Evolutionary conservation across 2,797 vertebrate species (phyloP).

Genomic region (Gambelia wislizenii): DNA sequence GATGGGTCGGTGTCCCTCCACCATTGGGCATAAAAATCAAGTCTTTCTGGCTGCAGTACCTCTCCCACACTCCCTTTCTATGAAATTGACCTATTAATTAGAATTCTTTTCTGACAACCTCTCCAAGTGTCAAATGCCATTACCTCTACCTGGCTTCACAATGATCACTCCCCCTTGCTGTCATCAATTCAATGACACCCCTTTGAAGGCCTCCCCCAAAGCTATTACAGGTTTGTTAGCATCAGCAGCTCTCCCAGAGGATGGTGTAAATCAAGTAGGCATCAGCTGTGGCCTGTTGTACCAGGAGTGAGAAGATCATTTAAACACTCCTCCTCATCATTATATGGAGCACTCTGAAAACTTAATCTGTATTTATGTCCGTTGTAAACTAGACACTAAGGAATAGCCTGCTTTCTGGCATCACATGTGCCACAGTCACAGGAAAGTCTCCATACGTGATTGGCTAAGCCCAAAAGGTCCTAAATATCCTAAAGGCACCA

Average conservation of each 20-base stretch:
- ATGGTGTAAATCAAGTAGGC: conserved; percentile 8
- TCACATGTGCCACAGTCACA: neutral
- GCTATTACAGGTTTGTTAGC: neutral
- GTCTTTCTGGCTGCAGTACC: neutral
- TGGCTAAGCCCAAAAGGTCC: neutral
- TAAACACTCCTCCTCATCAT: neutral
- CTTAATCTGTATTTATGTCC: conserved; percentile 19
- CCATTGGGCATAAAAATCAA: neutral
- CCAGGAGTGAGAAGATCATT: neutral
- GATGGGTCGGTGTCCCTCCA: too few species aligned
- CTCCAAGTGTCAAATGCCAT: neutral
- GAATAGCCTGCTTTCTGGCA: conserved; percentile 7
- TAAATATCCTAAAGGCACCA: too few species aligned
- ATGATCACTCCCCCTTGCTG: neutral
- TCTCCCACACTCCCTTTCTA: neutral
- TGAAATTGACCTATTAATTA: neutral
- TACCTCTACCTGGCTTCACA: neutral
- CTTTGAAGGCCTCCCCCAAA: neutral
- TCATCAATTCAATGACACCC: neutral
- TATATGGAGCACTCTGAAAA: conserved; percentile 1
- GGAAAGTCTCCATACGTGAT: neutral
- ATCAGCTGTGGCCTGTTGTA: conserved; percentile 16
- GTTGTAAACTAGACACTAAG: neutral
- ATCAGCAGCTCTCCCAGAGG: neutral
- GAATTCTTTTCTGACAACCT: neutral